Base-by-base conservation (phyloP, 2,113 vertebrate species). In the Misgurnus anguillicaudatus region DNA sequence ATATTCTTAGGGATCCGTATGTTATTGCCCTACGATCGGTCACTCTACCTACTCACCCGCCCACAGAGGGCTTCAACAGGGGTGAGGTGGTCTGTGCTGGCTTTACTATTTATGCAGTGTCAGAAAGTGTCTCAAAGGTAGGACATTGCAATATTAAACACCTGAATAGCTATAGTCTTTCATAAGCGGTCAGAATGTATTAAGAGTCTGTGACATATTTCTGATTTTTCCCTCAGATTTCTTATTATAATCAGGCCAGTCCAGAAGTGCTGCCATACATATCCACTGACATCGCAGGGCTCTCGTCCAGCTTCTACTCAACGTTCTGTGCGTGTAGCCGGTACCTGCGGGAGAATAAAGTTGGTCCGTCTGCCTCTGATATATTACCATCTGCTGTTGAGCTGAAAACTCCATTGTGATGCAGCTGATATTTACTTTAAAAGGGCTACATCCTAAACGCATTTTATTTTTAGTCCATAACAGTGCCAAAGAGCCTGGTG, bases 181-280 rank as follows among this genome's bases (percentile, higher is more conserved):
- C 1, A 38, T 48, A 31, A 9, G 42, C 10, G 4, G 6, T 13
- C 1, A 7, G 5, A 14, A 45, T 39, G 3, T 19, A 36, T 39
- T 19, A 16, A 21, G 6, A 14, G 17, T 36, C 42, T 31, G 3
- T 31, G 24, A 31, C 24, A 55, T 21, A 13, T 14, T 48, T 68
- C 24, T 64, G 19, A 8, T 5, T 61, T 6, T 9, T 21, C 38
- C 53, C 0, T 0, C 88, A 98, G 97, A 92, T 98, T 72, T 92
- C 94, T 19, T 99, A 98, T 84, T 98, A 96, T 77, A 97, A 96
- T 88, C 97, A 98, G 91, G 95, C 94, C 0, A 95, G 92, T 0
- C 93, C 95, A 0, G 94, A 92, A 75, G 88, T 97, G 16, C 90
- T 99, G 80, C 94, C 94, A 47, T 97, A 96, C 0, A 91, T 99